These are phyloP conservation scores for Hybognathus amarus DNA, from an alignment of 2,797 vertebrate genomes.

Conservation along the genomic window DNA sequence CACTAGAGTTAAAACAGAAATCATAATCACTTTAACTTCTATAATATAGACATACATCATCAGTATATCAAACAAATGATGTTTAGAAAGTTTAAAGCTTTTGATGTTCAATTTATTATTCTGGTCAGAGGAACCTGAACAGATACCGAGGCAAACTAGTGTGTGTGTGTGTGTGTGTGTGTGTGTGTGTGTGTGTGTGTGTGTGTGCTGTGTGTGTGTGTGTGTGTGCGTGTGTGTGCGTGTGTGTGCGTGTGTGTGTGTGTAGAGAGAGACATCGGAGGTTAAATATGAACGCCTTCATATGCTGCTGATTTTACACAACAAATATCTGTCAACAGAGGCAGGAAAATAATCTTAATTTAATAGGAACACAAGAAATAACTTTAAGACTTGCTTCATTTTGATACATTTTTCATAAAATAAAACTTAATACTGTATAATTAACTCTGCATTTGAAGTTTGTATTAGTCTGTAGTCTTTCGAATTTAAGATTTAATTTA, in stretches of 20 bases:
- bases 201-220: background rate
- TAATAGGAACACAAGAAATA: no score
- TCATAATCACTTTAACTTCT: no score
- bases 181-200: no score
- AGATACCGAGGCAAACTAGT: background rate
- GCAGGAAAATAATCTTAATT: no score
- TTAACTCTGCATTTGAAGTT: background rate
- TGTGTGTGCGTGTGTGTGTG: background rate
- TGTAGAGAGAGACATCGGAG: conserved; percentile 36
- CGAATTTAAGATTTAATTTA: background rate
- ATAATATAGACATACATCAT: background rate
- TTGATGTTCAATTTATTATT: background rate
- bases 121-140: background rate
- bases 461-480: background rate
- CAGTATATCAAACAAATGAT: background rate
- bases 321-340: no score
- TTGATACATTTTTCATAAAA: background rate
- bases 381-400: no score
- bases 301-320: conserved; percentile 49
- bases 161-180: no score
- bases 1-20: no score
- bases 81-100: background rate
- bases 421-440: background rate
- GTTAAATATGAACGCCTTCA: conserved; percentile 69
- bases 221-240: no score